Percentiles rank a stretch among this genome's conserved stretches.
phyloP scores from a whole-genome alignment of 2,113 vertebrate species.

The Cavia porcellus region DNA sequence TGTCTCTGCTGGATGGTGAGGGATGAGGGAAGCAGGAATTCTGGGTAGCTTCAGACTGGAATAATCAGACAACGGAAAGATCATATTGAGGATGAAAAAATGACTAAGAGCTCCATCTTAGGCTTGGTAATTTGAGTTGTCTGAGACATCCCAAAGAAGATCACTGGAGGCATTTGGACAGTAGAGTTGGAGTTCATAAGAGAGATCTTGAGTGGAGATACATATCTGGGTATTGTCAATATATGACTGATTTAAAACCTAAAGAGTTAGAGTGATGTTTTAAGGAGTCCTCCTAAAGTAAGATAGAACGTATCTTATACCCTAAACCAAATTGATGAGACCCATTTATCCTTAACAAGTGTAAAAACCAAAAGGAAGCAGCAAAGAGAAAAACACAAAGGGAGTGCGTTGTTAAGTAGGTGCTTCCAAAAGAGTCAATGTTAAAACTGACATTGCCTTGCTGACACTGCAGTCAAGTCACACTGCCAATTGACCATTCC shows the following conservation, averaged over 20 bases:
- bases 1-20: not conserved
- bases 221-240: not conserved
- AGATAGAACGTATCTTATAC: not conserved
- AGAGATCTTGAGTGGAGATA: not conserved
- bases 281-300: not conserved
- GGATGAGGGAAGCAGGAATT: not conserved
- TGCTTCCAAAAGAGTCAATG: not conserved
- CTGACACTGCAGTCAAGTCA: not conserved
- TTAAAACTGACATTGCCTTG: not conserved
- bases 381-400: not conserved
- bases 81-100: not conserved
- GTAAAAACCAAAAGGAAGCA: not conserved
- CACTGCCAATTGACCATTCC: not conserved
- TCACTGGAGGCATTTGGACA: not conserved
- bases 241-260: not conserved
- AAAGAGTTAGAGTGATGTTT: not conserved
- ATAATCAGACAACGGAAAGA: not conserved
- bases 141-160: not conserved
- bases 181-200: not conserved
- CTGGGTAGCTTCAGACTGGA: not conserved
- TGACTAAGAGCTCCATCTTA: not conserved
- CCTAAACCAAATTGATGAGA: not conserved
- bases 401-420: not conserved
- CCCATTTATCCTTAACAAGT: not conserved
- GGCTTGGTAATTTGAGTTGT: not conserved